phyloP scores from a whole-genome alignment of 2,113 vertebrate species.

The Notechis scutatus region DNA sequence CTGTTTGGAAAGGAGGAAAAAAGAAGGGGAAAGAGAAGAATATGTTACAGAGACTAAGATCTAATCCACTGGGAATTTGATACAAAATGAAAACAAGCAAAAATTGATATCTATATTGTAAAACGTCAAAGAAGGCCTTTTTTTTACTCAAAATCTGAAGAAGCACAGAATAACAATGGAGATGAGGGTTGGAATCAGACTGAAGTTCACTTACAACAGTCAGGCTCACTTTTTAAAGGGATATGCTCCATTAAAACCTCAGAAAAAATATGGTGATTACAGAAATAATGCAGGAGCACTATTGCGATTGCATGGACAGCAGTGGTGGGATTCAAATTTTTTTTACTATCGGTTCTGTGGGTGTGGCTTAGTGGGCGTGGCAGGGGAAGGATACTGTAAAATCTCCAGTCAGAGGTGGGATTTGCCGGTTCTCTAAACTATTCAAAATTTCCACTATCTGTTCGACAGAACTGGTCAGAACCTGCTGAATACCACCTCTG shows the following conservation, averaged over 20 bases:
- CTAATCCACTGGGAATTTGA: background rate
- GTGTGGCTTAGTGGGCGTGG: no score
- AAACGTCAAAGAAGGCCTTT: background rate
- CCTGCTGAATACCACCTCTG: no score
- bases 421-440: no score
- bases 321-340: no score
- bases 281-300: background rate
- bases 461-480: no score
- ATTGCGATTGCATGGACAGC: background rate
- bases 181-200: background rate
- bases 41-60: accelerated
- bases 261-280: background rate
- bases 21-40: background rate
- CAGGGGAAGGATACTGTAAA: no score
- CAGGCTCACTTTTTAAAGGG: background rate
- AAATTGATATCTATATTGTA: background rate
- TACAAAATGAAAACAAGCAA: background rate
- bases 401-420: no score
- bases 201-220: background rate
- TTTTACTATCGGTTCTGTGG: no score
- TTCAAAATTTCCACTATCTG: no score
- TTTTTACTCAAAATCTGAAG: background rate
- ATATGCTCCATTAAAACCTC: background rate
- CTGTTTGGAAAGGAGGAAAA: background rate
- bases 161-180: no score